Conservation (phyloP, 2,113 vertebrate species). For the Grallaria varia region DNA sequence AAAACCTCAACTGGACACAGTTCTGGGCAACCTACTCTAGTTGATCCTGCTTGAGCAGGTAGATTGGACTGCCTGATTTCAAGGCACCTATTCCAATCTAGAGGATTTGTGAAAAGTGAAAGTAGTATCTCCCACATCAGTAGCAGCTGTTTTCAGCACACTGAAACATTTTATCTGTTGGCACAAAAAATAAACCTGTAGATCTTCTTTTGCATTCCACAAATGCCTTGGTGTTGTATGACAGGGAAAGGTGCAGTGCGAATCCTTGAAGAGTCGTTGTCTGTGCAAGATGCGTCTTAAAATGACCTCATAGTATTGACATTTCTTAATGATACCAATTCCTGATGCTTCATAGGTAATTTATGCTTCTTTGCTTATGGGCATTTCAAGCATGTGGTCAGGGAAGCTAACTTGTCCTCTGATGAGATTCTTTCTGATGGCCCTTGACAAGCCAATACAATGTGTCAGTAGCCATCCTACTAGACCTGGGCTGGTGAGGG, state of each 20-base stretch:
- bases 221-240: background rate
- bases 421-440: background rate
- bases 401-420: background rate
- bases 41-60: background rate
- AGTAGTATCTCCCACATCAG: background rate
- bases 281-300: background rate
- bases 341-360: background rate
- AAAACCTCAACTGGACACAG: background rate
- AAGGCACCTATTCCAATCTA: background rate
- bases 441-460: background rate
- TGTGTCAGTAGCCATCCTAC: background rate
- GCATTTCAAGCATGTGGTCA: background rate
- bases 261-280: background rate
- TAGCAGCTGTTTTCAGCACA: background rate
- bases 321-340: background rate
- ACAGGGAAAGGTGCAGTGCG: background rate
- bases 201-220: background rate
- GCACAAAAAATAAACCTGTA: background rate
- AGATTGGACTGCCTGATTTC: background rate
- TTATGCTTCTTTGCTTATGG: background rate
- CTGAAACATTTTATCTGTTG: background rate
- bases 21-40: background rate
- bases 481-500: background rate
- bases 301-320: background rate
- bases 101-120: background rate